Base-by-base conservation (phyloP, 2,888 invertebrate genomes). In the Agrotis ipsilon region DNA sequence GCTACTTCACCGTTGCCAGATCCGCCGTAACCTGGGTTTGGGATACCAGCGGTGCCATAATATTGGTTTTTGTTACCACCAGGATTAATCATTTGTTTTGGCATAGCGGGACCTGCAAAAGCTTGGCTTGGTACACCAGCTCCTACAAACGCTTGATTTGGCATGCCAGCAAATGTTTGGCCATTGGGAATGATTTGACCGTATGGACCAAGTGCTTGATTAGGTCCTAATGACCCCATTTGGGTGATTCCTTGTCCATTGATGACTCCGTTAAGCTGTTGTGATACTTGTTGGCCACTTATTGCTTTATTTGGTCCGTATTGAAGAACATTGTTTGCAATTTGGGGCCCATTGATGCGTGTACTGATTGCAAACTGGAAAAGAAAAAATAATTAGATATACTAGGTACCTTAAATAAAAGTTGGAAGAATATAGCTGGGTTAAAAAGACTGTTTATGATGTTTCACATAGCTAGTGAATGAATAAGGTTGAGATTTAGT, bases 1-100 rank as follows among this genome's bases (percentile, higher is more conserved):
- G 78, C 81, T 16, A 89, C 77, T 67, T 88, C 83, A 14, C 87
- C 89, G 3, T 55, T 79, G 3, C 84, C 84, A 63, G 62, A 16
- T 7, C 84, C 84, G 2, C 84, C 84, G 14, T 78, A 84, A 0
- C 27, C 55, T 19, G 54, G 0, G 7, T 61, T 49, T 58, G 64
- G n/a, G 16, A 19, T 61, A 9, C 78, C 61, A 71, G 51, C 18
- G 0, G 2, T 2, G 6, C 21, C 46, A 61, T 61, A 52, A 3
- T 14, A 24, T 4, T 60, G 59, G 16, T 18, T 69, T 24, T 61
- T 14, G 14, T 24, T 61, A 11, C 45, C 49, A 49, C 54, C 49
- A 13, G 49, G 24, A 1, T 21, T 52, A 7, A 16, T 32, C 0
- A 6, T 21, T 55, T 32, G 48, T 7, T 55, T 75, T 48, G 46